Conservation (phyloP, 1,140 invertebrate genomes). For the Nymphalis io region DNA sequence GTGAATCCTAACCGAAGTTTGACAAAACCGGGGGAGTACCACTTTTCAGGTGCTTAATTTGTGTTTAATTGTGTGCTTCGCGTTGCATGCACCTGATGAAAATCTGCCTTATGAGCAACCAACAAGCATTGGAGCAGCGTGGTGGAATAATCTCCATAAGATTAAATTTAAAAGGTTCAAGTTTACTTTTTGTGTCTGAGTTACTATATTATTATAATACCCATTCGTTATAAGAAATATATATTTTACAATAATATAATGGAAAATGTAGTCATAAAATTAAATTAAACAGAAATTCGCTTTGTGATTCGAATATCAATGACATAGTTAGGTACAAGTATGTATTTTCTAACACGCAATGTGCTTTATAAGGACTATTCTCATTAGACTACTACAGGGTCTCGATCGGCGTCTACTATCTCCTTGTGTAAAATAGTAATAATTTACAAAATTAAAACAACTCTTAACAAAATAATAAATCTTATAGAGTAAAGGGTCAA, state of each 20-base stretch:
- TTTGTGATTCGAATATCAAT: slow-evolving; percentile 28
- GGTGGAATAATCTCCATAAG: too few species aligned
- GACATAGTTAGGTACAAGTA: slow-evolving; percentile 63
- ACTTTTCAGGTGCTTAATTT: too few species aligned
- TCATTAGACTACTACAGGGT: slow-evolving; percentile 66
- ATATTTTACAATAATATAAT: slow-evolving; percentile 1
- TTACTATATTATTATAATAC: not conserved
- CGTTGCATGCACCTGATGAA: too few species aligned
- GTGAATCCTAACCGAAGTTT: too few species aligned
- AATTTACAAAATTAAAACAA: slow-evolving; percentile 43
- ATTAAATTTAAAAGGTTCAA: too few species aligned
- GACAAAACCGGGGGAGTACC: too few species aligned
- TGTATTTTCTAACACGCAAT: slow-evolving; percentile 64
- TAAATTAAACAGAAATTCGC: slow-evolving; percentile 7
- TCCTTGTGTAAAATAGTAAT: slow-evolving; percentile 67
- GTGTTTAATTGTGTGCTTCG: too few species aligned
- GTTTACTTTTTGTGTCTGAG: too few species aligned
- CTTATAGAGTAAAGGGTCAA: not conserved
- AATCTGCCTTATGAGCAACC: too few species aligned
- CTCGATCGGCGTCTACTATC: slow-evolving; percentile 39
- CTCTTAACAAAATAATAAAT: not conserved
- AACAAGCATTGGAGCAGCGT: too few species aligned
- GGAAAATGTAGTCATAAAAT: not conserved
- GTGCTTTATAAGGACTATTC: slow-evolving; percentile 60
- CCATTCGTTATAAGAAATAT: not conserved